phyloP scores from a whole-genome alignment of 2,113 vertebrate species.

The Sisor rabdophorus region DNA sequence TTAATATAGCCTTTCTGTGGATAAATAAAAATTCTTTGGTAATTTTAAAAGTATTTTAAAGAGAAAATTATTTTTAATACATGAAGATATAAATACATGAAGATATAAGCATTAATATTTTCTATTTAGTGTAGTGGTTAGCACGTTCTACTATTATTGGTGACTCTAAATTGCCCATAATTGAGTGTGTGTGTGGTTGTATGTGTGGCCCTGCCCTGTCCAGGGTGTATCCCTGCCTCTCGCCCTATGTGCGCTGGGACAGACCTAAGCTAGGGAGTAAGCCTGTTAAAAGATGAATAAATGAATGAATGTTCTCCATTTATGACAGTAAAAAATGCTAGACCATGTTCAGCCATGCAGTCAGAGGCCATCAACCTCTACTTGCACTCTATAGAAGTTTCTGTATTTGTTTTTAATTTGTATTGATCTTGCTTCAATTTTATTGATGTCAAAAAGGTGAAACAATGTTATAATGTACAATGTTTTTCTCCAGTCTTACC shows the following conservation, averaged over 20 bases:
- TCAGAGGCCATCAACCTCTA: slow-evolving; percentile 53
- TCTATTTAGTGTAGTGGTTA: no score
- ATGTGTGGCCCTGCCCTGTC: no score
- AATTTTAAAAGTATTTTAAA: no score
- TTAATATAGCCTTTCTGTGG: not conserved
- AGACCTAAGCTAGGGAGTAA: no score
- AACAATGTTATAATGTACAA: slow-evolving; percentile 77
- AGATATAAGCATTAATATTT: not conserved
- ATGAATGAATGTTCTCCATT: not conserved
- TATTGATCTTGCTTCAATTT: slow-evolving; percentile 74
- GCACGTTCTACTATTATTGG: no score
- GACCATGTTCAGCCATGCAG: slow-evolving; percentile 46
- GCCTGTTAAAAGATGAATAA: no score
- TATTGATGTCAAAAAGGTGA: slow-evolving; percentile 72
- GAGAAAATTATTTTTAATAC: no score
- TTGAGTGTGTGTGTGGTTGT: no score
- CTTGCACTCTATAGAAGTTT: slow-evolving; percentile 54
- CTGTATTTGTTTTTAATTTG: slow-evolving; percentile 88
- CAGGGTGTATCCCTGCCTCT: no score
- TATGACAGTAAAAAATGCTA: not conserved
- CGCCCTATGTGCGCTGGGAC: no score
- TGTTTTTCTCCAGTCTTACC: slow-evolving; percentile 68
- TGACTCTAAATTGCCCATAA: no score
- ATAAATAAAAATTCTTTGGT: not conserved
- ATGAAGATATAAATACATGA: no score